Evolutionary conservation across 1,140 invertebrate genomes (phyloP).

Genomic region (Bradysia coprophila): DNA sequence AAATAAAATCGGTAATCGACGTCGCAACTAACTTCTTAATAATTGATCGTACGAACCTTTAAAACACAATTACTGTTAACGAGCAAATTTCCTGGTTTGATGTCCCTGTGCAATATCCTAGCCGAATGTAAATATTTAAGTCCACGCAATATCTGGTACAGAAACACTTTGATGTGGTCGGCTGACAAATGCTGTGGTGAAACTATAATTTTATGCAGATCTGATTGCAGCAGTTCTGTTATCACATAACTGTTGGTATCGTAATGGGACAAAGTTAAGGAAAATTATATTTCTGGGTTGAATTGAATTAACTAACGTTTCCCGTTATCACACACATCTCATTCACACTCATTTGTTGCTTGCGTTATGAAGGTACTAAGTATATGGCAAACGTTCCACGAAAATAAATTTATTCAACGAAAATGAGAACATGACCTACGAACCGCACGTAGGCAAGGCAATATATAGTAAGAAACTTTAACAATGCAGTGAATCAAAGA

Average conservation of each 20-base stretch:
- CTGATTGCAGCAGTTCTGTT: conserved; percentile 96
- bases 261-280: too few relatives aligned
- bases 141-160: conserved; percentile 98
- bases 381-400: too few relatives aligned
- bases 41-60: conserved; percentile 29
- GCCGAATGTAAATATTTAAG: conserved; percentile 97
- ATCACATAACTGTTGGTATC: conserved; percentile 78
- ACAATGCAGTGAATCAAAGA: too few relatives aligned
- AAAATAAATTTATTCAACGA: too few relatives aligned
- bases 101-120: conserved; percentile 92
- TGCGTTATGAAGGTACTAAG: too few relatives aligned
- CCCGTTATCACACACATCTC: too few relatives aligned
- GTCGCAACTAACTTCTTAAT: not conserved
- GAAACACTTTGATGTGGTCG: conserved; percentile 99
- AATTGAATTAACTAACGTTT: too few relatives aligned
- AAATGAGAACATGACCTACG: too few relatives aligned
- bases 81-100: conserved; percentile 96
- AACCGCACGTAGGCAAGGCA: too few relatives aligned
- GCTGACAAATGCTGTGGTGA: conserved; percentile 94
- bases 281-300: too few relatives aligned
- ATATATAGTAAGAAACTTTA: too few relatives aligned
- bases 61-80: conserved; percentile 98
- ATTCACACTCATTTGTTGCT: too few relatives aligned
- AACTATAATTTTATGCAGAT: conserved; percentile 99
- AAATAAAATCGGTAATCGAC: not conserved